phyloP scores from a whole-genome alignment of 2,888 invertebrate species.

The Limnephilus lunatus region DNA sequence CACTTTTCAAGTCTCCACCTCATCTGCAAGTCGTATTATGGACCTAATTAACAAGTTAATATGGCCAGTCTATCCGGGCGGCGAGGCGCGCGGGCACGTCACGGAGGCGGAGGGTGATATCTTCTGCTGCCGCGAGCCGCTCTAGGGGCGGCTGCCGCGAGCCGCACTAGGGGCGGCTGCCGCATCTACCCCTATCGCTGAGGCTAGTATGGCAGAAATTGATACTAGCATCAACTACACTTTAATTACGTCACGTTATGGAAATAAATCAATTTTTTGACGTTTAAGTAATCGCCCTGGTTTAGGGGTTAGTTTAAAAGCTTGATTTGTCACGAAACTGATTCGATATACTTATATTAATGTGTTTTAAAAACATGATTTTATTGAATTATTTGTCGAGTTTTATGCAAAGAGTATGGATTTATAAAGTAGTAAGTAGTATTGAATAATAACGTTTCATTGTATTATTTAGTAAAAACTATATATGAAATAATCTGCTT shows the following conservation, averaged over 20 bases:
- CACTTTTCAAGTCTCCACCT: slow-evolving; percentile 83
- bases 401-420: neutral
- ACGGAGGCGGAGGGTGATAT: slow-evolving; percentile 65
- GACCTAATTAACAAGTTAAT: slow-evolving; percentile 94
- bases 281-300: neutral
- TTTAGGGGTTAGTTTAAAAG: neutral
- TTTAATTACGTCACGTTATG: neutral
- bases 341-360: too few species aligned
- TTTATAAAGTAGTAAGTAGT: neutral
- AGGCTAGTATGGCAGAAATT: neutral
- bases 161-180: slow-evolving; percentile 61
- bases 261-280: neutral
- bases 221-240: neutral
- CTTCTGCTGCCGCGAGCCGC: slow-evolving; percentile 65
- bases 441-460: neutral
- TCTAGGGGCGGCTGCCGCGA: slow-evolving; percentile 49
- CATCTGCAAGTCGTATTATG: slow-evolving; percentile 94
- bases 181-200: slow-evolving; percentile 38
- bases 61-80: slow-evolving; percentile 86
- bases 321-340: neutral
- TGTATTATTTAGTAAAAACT: neutral
- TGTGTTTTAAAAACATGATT: neutral
- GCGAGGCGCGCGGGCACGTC: slow-evolving; percentile 70
- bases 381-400: neutral
- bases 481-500: slow-evolving; percentile 45